Conservation (phyloP, 2,888 invertebrate genomes). For the Polietes domitor region DNA sequence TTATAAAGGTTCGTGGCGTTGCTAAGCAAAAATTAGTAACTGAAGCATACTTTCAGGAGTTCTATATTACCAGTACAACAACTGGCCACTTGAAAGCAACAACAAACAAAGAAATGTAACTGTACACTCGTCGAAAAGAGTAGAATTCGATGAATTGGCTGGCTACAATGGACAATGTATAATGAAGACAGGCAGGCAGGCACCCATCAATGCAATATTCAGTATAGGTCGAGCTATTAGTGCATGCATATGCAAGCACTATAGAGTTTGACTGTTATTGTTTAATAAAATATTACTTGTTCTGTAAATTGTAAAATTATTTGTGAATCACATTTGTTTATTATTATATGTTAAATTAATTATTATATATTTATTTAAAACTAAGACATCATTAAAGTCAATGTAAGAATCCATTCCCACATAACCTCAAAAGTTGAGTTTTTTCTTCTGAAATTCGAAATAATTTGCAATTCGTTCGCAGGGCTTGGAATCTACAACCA, state of each 20-base stretch:
- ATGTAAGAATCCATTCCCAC: conserved; percentile 49
- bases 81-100: too few relatives aligned
- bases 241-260: conserved; percentile 50
- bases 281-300: not conserved
- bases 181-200: not conserved
- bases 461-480: conserved; percentile 22
- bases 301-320: conserved; percentile 35
- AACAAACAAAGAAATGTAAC: conserved; percentile 4
- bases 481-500: conserved; percentile 61
- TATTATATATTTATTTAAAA: conserved; percentile 11
- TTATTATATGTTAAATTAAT: not conserved
- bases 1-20: too few relatives aligned
- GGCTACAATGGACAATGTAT: not conserved
- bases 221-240: conserved; percentile 47
- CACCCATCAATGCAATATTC: not conserved
- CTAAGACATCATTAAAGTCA: conserved; percentile 24
- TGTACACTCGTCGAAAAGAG: not conserved
- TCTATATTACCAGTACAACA: too few relatives aligned
- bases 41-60: not conserved
- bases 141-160: not conserved
- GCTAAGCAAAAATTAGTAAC: too few relatives aligned
- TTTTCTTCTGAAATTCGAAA: not conserved
- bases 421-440: conserved; percentile 22
- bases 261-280: conserved; percentile 22
- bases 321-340: conserved; percentile 2